These are phyloP conservation scores for Macquaria australasica DNA, from an alignment of 2,113 vertebrate species.

Conservation along the genomic window DNA sequence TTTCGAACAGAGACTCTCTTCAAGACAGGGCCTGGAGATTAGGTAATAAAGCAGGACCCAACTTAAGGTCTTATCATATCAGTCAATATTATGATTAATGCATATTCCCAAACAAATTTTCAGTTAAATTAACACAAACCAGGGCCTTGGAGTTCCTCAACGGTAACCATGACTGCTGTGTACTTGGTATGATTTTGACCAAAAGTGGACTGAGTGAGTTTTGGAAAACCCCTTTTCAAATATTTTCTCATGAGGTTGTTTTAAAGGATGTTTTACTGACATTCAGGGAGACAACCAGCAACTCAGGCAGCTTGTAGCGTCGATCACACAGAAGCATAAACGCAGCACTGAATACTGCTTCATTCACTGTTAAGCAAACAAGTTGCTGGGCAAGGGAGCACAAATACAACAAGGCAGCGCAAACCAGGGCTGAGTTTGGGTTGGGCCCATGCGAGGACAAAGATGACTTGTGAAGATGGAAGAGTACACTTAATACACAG, in stretches of 20 bases:
- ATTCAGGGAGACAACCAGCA: constrained; percentile 33
- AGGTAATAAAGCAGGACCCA: background rate
- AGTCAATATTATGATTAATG: background rate
- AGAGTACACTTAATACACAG: constrained; percentile 71
- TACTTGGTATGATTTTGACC: background rate
- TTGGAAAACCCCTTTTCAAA: background rate
- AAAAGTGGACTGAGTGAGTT: background rate
- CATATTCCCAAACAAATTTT: background rate
- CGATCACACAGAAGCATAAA: constrained; percentile 12
- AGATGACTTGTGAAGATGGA: constrained; percentile 61
- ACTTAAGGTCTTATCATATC: background rate
- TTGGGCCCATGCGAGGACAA: constrained; percentile 72
- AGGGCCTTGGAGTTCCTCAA: background rate
- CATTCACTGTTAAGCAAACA: constrained; percentile 43
- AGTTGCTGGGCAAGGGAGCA: constrained; percentile 15
- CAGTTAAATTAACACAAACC: background rate
- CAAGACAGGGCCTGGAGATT: background rate
- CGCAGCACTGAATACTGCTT: background rate
- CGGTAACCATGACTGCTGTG: background rate
- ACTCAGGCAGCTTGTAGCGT: constrained; percentile 23
- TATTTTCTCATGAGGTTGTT: background rate
- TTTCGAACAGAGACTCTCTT: background rate
- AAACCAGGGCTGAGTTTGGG: constrained; percentile 16
- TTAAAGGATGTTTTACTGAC: constrained; percentile 1
- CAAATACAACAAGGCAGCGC: constrained; percentile 16